Evolutionary conservation across 2,888 invertebrate species (phyloP), one percentile per base, ranked within the genome.

Genomic region (Lithophane leautieri): DNA sequence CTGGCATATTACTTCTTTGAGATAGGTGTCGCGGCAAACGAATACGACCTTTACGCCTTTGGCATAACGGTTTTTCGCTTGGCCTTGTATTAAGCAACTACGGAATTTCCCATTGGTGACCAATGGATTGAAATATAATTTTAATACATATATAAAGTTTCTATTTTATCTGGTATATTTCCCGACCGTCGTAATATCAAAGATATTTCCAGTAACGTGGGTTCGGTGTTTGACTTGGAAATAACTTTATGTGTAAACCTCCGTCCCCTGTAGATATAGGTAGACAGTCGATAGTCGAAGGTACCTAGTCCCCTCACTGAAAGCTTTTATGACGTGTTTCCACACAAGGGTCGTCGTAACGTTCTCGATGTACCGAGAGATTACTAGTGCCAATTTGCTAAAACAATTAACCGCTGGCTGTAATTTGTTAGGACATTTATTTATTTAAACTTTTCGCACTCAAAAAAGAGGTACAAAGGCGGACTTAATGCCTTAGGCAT

Each of bases 111-210:
- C 74, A 79, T 86, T 69, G 76, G 79, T 78, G 82, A 79, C 85
- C 86, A 86, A 86, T 85, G 85, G 85, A 85, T 86, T 86, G 85
- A 83, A 86, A 80, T 85, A 78, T 79, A 79, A 83, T 86, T 86
- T 85, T 83, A 86, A 83, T 86, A 84, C 66, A 73, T 74, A 69
- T 73, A 68, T 85, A 83, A 85, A 76, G 52, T 83, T 80, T 72
- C 44, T 79, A 63, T 79, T 81, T 81, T 81, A 83, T 85, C 69
- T 70, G 50, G 60, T 56, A 34, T 69, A 79, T 78, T 76, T 84
- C 79, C 69, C 72, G 71, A 78, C 74, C 78, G 70, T 76, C 73
- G n/a, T 77, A 72, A 76, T 67, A 77, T 73, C 50, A 69, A 76
- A 73, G 77, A 77, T 85, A 77, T 81, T 79, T 79, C 22, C 63